Conservation (phyloP, 2,888 invertebrate genomes). For the Phalangium opilio region DNA sequence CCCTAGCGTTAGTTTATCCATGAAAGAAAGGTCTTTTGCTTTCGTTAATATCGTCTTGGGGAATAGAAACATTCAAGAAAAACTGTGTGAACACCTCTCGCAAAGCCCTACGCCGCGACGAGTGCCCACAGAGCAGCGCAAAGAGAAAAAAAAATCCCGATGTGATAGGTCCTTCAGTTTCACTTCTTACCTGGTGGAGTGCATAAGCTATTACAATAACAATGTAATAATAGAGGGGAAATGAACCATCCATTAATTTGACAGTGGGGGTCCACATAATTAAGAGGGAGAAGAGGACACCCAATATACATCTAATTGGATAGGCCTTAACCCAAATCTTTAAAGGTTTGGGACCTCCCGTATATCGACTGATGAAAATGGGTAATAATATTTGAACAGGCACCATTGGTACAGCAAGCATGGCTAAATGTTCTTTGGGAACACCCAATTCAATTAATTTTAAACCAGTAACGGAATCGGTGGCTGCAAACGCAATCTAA, state of each 20-base stretch:
- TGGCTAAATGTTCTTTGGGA: constrained; percentile 81
- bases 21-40: too few relatives aligned
- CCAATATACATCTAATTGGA: constrained; percentile 59
- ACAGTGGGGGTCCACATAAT: constrained; percentile 65
- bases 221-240: constrained; percentile 51
- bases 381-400: constrained; percentile 89
- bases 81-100: too few relatives aligned
- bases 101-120: too few relatives aligned
- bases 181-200: constrained; percentile 62
- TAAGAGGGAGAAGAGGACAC: constrained; percentile 61
- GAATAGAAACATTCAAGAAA: too few relatives aligned
- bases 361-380: constrained; percentile 62
- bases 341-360: constrained; percentile 74
- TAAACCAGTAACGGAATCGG: constrained; percentile 83
- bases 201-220: constrained; percentile 61
- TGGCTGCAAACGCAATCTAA: constrained; percentile 84
- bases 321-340: constrained; percentile 74
- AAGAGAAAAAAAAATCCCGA: too few relatives aligned
- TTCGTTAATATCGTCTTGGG: too few relatives aligned
- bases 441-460: constrained; percentile 93
- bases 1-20: too few relatives aligned
- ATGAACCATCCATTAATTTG: constrained; percentile 39
- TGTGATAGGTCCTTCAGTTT: neutral
- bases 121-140: too few relatives aligned
- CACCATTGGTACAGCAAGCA: constrained; percentile 81